These are phyloP conservation scores for Myiotriccus ornatus DNA, from an alignment of 2,797 vertebrate species.

Conservation along the genomic window DNA sequence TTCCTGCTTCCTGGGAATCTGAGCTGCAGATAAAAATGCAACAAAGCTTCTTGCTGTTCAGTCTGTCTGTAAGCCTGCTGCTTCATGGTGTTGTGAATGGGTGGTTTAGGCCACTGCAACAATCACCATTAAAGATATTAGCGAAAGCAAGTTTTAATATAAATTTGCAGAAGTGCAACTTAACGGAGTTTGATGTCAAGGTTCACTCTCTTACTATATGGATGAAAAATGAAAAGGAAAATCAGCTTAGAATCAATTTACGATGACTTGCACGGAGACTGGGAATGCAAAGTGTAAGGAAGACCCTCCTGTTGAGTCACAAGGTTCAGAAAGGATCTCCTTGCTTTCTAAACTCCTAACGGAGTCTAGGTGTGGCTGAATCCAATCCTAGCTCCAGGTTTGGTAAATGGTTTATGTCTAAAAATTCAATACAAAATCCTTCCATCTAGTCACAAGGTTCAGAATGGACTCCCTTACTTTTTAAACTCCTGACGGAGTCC, in stretches of 20 bases:
- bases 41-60: not conserved
- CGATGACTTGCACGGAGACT: not conserved
- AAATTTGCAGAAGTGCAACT: not conserved
- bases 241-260: not conserved
- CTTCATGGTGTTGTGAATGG: not conserved
- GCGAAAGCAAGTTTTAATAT: not conserved
- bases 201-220: not conserved
- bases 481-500: not conserved
- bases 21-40: not conserved
- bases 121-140: not conserved
- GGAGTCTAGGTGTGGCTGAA: not conserved
- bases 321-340: not conserved
- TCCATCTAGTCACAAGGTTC: accelerated
- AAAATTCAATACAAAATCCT: not conserved
- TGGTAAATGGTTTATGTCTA: not conserved
- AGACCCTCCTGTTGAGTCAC: not conserved
- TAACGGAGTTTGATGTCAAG: not conserved
- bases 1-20: not conserved
- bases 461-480: not conserved
- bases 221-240: not conserved
- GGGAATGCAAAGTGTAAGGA: not conserved
- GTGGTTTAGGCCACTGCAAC: not conserved
- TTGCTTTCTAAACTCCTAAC: not conserved
- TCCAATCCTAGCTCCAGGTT: not conserved
- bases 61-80: not conserved